A percentile compares a stretch with the other conserved stretches of the same genome.
These are phyloP conservation scores for Gibbula magus DNA, from an alignment of 2,888 invertebrate genomes.

Conservation along the genomic window DNA sequence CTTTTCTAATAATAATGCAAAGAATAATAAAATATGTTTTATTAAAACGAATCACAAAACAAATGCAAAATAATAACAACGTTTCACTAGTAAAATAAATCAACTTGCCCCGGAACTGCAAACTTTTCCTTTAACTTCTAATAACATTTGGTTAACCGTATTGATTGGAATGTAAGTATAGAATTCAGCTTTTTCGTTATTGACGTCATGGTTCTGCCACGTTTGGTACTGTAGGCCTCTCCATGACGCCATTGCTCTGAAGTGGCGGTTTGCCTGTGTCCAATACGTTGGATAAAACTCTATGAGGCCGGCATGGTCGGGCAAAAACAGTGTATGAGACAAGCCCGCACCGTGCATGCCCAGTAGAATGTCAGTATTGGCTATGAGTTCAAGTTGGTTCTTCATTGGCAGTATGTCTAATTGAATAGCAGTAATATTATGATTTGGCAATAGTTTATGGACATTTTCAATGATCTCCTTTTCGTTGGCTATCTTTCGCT, in stretches of 20 bases:
- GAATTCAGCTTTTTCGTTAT: slow-evolving; percentile 50
- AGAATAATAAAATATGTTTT: no score
- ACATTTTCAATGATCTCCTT: slow-evolving; percentile 64
- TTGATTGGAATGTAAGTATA: slow-evolving; percentile 59
- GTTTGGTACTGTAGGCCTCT: slow-evolving; percentile 62
- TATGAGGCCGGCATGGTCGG: slow-evolving; percentile 63
- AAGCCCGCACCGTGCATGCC: slow-evolving; percentile 75
- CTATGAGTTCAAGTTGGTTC: slow-evolving; percentile 63
- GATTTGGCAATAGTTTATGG: slow-evolving; percentile 44
- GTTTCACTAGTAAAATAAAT: no score
- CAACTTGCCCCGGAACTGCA: slow-evolving; percentile 9
- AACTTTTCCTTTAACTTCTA: slow-evolving; percentile 27
- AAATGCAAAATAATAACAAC: no score
- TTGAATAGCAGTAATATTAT: slow-evolving; percentile 60
- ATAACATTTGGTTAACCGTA: slow-evolving; percentile 34
- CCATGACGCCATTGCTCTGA: slow-evolving; percentile 69
- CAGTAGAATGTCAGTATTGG: slow-evolving; percentile 69
- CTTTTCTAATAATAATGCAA: no score
- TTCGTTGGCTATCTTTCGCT: slow-evolving; percentile 72
- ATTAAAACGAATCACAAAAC: no score
- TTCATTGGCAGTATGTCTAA: slow-evolving; percentile 65
- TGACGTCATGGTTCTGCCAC: slow-evolving; percentile 68
- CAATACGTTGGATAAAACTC: slow-evolving; percentile 69
- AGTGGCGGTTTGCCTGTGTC: slow-evolving; percentile 62
- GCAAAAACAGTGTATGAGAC: slow-evolving; percentile 70